phyloP scores from a whole-genome alignment of 2,797 vertebrate species.

The Nyctalus aviator region DNA sequence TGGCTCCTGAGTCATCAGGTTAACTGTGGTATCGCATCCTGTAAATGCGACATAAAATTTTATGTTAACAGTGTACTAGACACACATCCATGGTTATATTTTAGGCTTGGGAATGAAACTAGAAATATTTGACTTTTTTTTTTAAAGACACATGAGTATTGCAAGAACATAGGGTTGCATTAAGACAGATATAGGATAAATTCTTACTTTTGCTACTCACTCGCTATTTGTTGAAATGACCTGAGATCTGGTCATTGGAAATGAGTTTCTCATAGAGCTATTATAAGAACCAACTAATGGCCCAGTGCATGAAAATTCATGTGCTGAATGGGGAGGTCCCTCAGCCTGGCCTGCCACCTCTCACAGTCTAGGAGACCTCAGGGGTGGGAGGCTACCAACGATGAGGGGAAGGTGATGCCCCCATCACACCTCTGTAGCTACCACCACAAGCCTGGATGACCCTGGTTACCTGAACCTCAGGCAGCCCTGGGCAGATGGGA shows the following conservation, averaged over 20 bases:
- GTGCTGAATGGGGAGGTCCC: no score
- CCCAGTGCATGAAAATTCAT: no score
- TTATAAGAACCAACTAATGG: not conserved
- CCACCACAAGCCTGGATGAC: no score
- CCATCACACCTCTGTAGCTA: no score
- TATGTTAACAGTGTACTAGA: not conserved
- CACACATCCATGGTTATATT: not conserved
- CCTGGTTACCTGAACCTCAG: no score
- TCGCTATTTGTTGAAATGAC: not conserved
- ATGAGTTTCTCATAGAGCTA: not conserved
- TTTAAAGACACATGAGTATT: not conserved
- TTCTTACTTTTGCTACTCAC: not conserved
- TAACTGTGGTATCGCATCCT: not conserved
- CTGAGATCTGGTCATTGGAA: not conserved
- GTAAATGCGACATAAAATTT: not conserved
- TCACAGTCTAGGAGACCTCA: no score
- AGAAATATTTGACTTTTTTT: not conserved
- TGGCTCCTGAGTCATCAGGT: not conserved
- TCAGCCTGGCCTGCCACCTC: no score
- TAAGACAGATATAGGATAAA: not conserved
- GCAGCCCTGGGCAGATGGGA: no score
- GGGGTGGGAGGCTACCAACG: fast-evolving
- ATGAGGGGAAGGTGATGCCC: no score
- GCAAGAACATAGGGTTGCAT: not conserved
- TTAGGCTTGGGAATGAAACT: not conserved